Evolutionary conservation across 1,140 invertebrate species (phyloP), one percentile per base, ranked within the genome.

Genomic region (Heliothis virescens): DNA sequence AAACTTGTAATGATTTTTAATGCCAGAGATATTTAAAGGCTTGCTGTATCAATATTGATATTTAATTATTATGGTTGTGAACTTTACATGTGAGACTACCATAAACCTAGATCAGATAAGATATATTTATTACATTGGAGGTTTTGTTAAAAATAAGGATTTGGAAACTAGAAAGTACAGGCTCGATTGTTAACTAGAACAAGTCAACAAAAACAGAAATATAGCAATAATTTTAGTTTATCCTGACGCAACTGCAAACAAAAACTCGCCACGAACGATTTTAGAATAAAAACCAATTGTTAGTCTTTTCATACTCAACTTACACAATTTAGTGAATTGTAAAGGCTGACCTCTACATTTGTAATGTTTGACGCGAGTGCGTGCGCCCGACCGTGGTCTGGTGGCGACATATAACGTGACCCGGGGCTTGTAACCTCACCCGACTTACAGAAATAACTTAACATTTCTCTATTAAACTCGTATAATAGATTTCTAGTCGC

Each of bases 381-480:
- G 75, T 21, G 48, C 81, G 60, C 29, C 60, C 57, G 67, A 79
- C 63, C 83, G 82, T 77, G 47, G n/a, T 81, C 21, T 29, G n/a
- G 50, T 87, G 85, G 77, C 83, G 73, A 77, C 80, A 87, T 72
- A 73, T 63, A 52, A 80, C 84, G 82, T 84, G 86, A 84, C 82
- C 82, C 82, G 74, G 80, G 62, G 65, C 83, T 85, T 84, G 62
- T 78, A 83, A 55, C 18, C 52, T 63, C 74, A 75, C 59, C 59
- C 15, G 60, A 15, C 48, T 50, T 12, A 29, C 15, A 77, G 71
- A 41, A n/a, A 77, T 65, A 69, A 82, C 78, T 57, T 67, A 82
- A 63, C 74, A 53, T 71, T 75, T 26, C 81, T 34, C 77, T 79
- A 60, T 76, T 73, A 57, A 79, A 81, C 57, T n/a, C 26, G 12